These are phyloP conservation scores for Diadromus collaris DNA, from an alignment of 2,888 invertebrate genomes.

Conservation along the genomic window DNA sequence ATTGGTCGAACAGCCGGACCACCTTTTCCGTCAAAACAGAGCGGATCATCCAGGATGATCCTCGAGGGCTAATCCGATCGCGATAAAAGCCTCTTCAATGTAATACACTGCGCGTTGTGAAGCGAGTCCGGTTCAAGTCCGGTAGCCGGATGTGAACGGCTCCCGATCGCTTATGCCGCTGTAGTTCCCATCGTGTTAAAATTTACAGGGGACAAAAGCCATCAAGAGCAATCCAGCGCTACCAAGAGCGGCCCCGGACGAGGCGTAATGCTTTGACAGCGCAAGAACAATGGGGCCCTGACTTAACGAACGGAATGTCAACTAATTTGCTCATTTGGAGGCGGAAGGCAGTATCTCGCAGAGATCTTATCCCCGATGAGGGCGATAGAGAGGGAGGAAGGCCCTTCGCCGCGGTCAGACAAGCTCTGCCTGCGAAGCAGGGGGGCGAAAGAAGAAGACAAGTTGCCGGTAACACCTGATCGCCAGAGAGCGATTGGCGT, in stretches of 20 bases:
- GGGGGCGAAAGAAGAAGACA: conserved; percentile 6
- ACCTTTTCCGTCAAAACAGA: conserved; percentile 70
- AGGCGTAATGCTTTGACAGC: conserved; percentile 50
- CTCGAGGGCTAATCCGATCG: conserved; percentile 64
- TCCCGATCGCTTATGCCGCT: background rate
- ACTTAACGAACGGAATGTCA: conserved; percentile 39
- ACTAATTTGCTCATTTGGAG: conserved; percentile 62
- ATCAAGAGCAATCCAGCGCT: background rate
- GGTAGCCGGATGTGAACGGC: conserved; percentile 48
- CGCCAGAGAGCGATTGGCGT: conserved; percentile 61
- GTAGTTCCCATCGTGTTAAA: conserved; percentile 15
- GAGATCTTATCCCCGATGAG: conserved; percentile 52
- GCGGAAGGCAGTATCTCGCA: conserved; percentile 53
- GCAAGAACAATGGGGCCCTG: conserved; percentile 53
- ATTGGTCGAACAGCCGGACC: conserved; percentile 38
- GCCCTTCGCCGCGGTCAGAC: conserved; percentile 15
- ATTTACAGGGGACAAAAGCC: conserved; percentile 11
- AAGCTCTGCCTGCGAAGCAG: conserved; percentile 2
- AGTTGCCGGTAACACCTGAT: conserved; percentile 74
- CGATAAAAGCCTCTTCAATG: conserved; percentile 56
- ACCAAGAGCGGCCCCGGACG: background rate
- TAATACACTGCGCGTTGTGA: conserved; percentile 43
- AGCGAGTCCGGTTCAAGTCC: conserved; percentile 19
- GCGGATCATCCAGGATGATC: conserved; percentile 74
- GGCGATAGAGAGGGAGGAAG: conserved; percentile 31